Evolutionary conservation across 1,140 invertebrate species (phyloP).

Genomic region (Oryctes rhinoceros): DNA sequence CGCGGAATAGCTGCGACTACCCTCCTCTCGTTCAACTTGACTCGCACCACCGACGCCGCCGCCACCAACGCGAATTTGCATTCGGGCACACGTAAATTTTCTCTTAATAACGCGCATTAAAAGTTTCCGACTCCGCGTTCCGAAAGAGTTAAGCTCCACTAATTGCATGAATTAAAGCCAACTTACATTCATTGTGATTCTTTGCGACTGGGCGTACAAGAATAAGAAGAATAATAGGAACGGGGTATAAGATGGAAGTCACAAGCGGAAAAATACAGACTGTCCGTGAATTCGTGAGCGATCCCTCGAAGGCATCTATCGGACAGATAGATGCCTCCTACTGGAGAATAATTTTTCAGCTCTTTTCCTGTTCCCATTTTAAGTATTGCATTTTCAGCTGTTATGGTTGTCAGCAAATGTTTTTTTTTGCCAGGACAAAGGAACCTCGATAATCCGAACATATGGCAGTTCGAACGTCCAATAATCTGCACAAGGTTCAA

Average conservation of each 20-base stretch:
- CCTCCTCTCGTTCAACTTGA: not conserved
- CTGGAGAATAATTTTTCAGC: too few species aligned
- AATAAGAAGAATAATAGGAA: conserved; percentile 11
- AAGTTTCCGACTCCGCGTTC: conserved; percentile 54
- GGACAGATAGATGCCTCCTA: not conserved
- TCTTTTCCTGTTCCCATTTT: too few species aligned
- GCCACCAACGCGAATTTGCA: conserved; percentile 27
- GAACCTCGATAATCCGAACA: too few species aligned
- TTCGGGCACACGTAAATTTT: conserved; percentile 49
- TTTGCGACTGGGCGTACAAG: conserved; percentile 47
- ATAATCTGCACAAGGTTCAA: too few species aligned
- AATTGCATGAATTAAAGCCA: conserved; percentile 56
- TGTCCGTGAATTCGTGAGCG: too few species aligned
- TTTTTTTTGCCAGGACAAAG: too few species aligned
- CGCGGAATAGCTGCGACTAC: not conserved
- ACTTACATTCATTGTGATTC: conserved; percentile 56
- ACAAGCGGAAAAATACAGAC: not conserved
- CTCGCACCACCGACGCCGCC: conserved; percentile 2
- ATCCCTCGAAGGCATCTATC: not conserved
- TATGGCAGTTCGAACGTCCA: too few species aligned
- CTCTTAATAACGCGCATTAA: conserved; percentile 57
- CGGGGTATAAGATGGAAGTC: not conserved
- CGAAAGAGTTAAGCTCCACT: conserved; percentile 55
- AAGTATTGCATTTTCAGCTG: too few species aligned
- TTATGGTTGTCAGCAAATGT: too few species aligned